These are phyloP conservation scores for Sapajus apella DNA, from an alignment of 2,113 vertebrate genomes.

Conservation along the genomic window DNA sequence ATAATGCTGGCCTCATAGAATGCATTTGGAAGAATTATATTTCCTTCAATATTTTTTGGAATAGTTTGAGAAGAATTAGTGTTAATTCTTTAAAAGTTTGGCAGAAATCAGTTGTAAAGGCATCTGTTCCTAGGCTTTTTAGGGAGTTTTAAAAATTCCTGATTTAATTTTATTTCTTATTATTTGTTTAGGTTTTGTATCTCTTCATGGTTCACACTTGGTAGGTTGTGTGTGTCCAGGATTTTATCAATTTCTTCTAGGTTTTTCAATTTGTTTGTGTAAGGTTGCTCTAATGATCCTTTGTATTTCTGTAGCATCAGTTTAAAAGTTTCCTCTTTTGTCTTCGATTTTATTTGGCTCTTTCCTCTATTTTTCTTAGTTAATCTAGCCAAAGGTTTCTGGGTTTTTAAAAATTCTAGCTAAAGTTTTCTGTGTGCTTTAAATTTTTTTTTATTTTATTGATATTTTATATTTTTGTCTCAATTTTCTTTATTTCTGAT, in stretches of 20 bases:
- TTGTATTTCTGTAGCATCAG: background rate
- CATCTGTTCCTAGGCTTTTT: background rate
- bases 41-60: background rate
- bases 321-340: background rate
- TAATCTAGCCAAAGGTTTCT: background rate
- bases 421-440: no score
- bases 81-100: background rate
- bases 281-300: background rate
- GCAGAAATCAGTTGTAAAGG: background rate
- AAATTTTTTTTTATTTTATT: background rate
- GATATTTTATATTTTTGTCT: background rate
- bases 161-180: background rate
- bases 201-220: background rate
- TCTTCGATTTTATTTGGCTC: background rate
- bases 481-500: background rate
- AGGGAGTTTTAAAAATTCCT: background rate
- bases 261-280: background rate
- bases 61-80: background rate
- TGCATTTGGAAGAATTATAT: background rate
- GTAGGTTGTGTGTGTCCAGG: background rate
- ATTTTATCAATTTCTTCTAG: background rate
- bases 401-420: background rate
- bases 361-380: background rate
- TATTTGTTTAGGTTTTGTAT: background rate
- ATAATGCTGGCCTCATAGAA: background rate